Percentiles rank a stretch among this genome's conserved stretches.
Conservation (phyloP, 2,113 vertebrate species). For the Condylura cristata region DNA sequence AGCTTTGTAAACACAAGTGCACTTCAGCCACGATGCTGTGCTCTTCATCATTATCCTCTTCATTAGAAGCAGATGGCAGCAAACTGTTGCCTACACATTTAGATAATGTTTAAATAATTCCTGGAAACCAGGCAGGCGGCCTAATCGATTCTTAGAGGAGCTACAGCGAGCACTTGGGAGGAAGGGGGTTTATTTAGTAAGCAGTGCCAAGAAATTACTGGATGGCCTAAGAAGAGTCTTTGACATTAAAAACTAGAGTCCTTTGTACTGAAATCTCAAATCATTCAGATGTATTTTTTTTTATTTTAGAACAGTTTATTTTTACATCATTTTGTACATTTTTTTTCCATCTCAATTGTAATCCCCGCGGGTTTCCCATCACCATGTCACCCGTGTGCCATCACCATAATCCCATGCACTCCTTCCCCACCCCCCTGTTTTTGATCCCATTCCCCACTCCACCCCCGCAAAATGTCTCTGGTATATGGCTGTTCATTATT, state of each 20-base stretch:
- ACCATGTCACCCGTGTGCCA: no score
- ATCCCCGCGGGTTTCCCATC: no score
- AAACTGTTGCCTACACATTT: not conserved
- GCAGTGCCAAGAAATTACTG: not conserved
- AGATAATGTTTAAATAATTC: slow-evolving; percentile 23
- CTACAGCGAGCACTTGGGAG: not conserved
- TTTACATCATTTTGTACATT: no score
- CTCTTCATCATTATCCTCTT: not conserved
- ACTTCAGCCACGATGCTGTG: not conserved
- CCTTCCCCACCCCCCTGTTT: no score
- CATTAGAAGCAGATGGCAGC: not conserved
- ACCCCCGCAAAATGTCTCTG: no score
- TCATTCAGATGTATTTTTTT: not conserved
- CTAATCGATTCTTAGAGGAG: not conserved
- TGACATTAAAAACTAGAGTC: not conserved
- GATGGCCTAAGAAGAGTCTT: not conserved
- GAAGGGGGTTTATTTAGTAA: not conserved
- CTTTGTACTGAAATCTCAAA: not conserved
- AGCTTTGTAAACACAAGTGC: not conserved
- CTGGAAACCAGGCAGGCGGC: not conserved
- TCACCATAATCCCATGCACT: no score
- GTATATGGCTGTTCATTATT: no score
- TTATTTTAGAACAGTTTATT: no score
- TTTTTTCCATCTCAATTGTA: no score
- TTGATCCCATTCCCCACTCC: no score